phyloP scores from a whole-genome alignment of 37 sponge, comb jelly and placozoan species.

The Chondrosia reniformis region DNA sequence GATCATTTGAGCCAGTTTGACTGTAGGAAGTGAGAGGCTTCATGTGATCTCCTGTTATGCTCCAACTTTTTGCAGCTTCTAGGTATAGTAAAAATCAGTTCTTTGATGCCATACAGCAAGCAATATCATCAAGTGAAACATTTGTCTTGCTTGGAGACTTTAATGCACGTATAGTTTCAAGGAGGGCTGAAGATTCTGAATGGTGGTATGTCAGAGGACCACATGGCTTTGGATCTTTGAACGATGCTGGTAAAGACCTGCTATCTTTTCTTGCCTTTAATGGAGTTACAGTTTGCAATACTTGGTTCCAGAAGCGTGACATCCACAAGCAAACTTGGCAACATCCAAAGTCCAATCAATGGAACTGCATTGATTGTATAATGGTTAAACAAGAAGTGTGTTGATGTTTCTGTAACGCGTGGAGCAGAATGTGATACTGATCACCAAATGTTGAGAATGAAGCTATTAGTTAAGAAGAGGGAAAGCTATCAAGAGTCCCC shows the following conservation, averaged over 20 bases:
- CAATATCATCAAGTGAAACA: background rate
- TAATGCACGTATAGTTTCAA: slow-evolving; percentile 13
- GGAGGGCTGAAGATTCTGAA: background rate
- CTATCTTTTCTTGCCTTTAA: slow-evolving; percentile 17
- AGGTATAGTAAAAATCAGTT: background rate
- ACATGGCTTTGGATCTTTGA: slow-evolving; percentile 21
- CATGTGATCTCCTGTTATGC: slow-evolving; percentile 35
- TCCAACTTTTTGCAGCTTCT: slow-evolving; percentile 17
- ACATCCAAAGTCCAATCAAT: slow-evolving; percentile 34
- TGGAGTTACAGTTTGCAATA: slow-evolving; percentile 33
- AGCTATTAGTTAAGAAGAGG: too few species aligned
- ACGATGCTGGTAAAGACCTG: slow-evolving; percentile 36
- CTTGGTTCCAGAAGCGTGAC: slow-evolving; percentile 33
- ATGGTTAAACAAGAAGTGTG: slow-evolving; percentile 15
- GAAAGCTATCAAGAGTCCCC: too few species aligned
- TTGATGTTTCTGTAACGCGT: too few species aligned
- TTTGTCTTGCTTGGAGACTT: slow-evolving; percentile 2
- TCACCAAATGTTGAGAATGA: too few species aligned
- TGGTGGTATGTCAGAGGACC: slow-evolving; percentile 32
- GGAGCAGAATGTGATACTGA: slow-evolving; percentile 14
- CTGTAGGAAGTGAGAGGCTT: too few species aligned
- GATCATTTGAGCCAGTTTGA: too few species aligned
- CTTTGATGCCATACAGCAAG: background rate
- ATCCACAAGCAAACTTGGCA: slow-evolving; percentile 42
- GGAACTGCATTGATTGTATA: slow-evolving; percentile 41